Conservation (phyloP, 2,797 vertebrate genomes). For the Sebastes flavidus region DNA sequence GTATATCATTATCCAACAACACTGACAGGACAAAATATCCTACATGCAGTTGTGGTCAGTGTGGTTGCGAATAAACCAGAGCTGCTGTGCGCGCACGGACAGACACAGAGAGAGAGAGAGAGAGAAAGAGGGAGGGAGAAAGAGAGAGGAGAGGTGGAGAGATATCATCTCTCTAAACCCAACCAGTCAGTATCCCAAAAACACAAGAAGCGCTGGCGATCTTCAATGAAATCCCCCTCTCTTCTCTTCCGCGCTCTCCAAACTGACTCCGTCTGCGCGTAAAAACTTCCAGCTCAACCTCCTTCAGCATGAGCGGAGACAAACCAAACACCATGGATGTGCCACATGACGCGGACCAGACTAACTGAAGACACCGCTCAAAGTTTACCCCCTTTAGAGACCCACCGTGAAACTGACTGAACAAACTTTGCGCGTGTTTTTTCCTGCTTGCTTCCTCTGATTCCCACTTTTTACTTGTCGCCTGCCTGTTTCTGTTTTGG, state of each 20-base stretch:
- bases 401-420: constrained; percentile 45
- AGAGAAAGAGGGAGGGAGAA: constrained; percentile 23
- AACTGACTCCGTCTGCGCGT: constrained; percentile 35
- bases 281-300: constrained; percentile 61
- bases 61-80: constrained; percentile 33
- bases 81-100: constrained; percentile 42
- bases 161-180: constrained; percentile 69
- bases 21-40: not conserved
- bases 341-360: constrained; percentile 71
- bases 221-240: constrained; percentile 17
- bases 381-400: constrained; percentile 51
- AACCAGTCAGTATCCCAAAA: constrained; percentile 63
- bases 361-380: constrained; percentile 65
- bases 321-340: constrained; percentile 71
- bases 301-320: constrained; percentile 53
- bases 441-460: constrained; percentile 1
- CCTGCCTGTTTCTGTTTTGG: constrained; percentile 47
- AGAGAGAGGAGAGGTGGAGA: constrained; percentile 19
- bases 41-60: constrained; percentile 37
- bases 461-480: constrained; percentile 37
- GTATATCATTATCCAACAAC: constrained; percentile 1
- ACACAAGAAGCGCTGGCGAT: constrained; percentile 55
- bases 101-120: constrained; percentile 9
- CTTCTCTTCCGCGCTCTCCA: not conserved
- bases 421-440: constrained; percentile 45